These are phyloP conservation scores for Glyphotaelius pellucidus DNA, from an alignment of 2,888 invertebrate species.

Conservation along the genomic window DNA sequence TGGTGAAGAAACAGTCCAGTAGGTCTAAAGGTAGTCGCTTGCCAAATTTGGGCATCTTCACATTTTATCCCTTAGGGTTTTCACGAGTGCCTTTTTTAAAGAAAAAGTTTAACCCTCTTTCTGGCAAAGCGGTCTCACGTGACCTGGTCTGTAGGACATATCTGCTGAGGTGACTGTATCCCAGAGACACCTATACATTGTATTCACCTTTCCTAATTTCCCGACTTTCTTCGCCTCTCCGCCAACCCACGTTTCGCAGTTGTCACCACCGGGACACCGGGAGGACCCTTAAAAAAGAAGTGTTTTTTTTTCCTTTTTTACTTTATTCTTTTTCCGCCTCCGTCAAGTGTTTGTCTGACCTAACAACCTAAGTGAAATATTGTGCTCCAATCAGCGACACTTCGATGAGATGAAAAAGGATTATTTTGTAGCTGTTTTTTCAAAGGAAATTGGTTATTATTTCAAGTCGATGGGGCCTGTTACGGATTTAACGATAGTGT, in stretches of 20 bases:
- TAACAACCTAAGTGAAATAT: slow-evolving; percentile 42
- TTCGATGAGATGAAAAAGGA: slow-evolving; percentile 2
- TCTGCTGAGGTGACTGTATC: slow-evolving; percentile 12
- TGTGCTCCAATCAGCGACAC: slow-evolving; percentile 44
- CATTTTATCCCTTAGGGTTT: slow-evolving; percentile 12
- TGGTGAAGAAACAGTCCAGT: background rate
- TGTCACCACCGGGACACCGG: slow-evolving; percentile 40
- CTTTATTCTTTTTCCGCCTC: background rate
- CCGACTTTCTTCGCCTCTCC: slow-evolving; percentile 17
- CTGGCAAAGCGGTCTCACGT: slow-evolving; percentile 19
- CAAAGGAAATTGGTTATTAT: slow-evolving; percentile 29
- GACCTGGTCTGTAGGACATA: background rate
- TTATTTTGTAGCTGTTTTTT: background rate
- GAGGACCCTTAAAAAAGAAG: slow-evolving; percentile 42
- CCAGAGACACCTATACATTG: background rate
- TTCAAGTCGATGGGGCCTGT: slow-evolving; percentile 18
- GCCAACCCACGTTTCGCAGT: slow-evolving; percentile 40
- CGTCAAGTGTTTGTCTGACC: slow-evolving; percentile 34
- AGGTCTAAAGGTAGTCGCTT: background rate
- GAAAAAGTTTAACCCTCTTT: slow-evolving; percentile 3
- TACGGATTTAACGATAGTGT: slow-evolving; percentile 30
- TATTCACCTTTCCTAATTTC: slow-evolving; percentile 34
- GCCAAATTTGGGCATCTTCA: slow-evolving; percentile 8
- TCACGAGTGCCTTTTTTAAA: background rate
- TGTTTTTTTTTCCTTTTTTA: slow-evolving; percentile 44